phyloP scores from a whole-genome alignment of 1,140 invertebrate genomes.

The Drosophila lowei region DNA sequence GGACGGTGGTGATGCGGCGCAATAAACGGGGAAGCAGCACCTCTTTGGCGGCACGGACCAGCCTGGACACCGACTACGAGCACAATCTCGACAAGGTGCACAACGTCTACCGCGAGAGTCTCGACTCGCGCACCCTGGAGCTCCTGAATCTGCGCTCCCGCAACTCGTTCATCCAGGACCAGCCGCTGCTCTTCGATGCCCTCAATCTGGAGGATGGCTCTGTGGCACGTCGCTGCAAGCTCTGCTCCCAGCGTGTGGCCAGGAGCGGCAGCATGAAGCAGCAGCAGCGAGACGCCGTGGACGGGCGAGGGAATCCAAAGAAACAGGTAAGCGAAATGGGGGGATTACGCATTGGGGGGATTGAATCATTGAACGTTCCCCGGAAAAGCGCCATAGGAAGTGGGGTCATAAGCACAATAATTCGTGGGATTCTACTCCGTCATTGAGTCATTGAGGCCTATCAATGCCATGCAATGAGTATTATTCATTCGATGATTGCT shows the following conservation, averaged over 20 bases:
- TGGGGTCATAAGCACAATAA: too few relatives aligned
- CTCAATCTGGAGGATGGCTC: slow-evolving; percentile 72
- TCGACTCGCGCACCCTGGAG: slow-evolving; percentile 76
- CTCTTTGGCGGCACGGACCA: slow-evolving; percentile 34
- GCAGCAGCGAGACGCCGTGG: slow-evolving; percentile 57
- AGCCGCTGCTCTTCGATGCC: slow-evolving; percentile 59
- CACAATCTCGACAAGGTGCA: slow-evolving; percentile 74
- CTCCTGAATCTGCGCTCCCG: slow-evolving; percentile 70
- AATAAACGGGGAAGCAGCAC: slow-evolving; percentile 50
- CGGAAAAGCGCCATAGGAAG: too few relatives aligned
- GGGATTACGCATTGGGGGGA: neutral
- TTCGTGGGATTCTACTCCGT: too few relatives aligned
- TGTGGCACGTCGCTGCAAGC: slow-evolving; percentile 27
- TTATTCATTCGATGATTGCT: too few relatives aligned
- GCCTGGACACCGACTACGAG: slow-evolving; percentile 70
- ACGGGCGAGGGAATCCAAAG: slow-evolving; percentile 58
- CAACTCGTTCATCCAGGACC: slow-evolving; percentile 71
- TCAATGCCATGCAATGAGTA: too few relatives aligned
- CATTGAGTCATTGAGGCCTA: too few relatives aligned
- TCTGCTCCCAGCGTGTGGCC: slow-evolving; percentile 30
- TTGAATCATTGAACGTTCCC: neutral
- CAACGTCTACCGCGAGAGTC: slow-evolving; percentile 77
- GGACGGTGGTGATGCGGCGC: slow-evolving; percentile 36
- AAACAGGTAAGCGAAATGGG: slow-evolving; percentile 51
- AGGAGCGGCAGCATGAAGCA: slow-evolving; percentile 57